These are phyloP conservation scores for Furnarius figulus DNA, from an alignment of 2,113 vertebrate species.

Conservation along the genomic window DNA sequence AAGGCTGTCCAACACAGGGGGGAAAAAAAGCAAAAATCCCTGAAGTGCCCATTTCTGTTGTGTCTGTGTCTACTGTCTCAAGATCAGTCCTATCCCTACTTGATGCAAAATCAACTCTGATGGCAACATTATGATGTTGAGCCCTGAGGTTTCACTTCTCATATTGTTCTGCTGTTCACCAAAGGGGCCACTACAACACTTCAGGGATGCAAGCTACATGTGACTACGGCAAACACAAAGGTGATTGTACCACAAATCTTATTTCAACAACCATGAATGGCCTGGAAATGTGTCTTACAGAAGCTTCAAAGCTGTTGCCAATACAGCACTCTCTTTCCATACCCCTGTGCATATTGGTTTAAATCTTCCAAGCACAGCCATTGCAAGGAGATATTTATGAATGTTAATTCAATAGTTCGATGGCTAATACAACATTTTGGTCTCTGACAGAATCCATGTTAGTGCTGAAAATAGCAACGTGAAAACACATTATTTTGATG, in stretches of 20 bases:
- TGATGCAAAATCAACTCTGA: not conserved
- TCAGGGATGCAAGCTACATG: not conserved
- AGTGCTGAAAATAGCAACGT: conserved; percentile 48
- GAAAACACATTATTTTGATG: conserved; percentile 19
- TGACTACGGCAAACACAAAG: not conserved
- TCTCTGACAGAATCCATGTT: not conserved
- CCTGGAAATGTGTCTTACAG: not conserved
- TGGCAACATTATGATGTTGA: not conserved
- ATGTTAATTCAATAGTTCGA: not conserved
- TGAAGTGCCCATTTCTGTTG: not conserved
- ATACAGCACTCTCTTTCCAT: not conserved
- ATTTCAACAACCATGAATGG: not conserved
- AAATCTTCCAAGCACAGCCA: not conserved
- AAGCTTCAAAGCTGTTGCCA: not conserved
- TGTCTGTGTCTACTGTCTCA: not conserved
- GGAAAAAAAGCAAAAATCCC: not conserved
- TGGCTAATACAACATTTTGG: not conserved
- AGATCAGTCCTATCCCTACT: not conserved
- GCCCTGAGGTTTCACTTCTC: not conserved
- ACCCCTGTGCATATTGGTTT: not conserved
- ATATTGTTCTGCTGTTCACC: not conserved
- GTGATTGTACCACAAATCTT: not conserved
- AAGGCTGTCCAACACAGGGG: not conserved
- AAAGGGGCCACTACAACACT: not conserved
- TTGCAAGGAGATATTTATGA: conserved; percentile 20